Evolutionary conservation across 2,797 vertebrate species (phyloP).

Genomic region (Toxotes lorentzi): DNA sequence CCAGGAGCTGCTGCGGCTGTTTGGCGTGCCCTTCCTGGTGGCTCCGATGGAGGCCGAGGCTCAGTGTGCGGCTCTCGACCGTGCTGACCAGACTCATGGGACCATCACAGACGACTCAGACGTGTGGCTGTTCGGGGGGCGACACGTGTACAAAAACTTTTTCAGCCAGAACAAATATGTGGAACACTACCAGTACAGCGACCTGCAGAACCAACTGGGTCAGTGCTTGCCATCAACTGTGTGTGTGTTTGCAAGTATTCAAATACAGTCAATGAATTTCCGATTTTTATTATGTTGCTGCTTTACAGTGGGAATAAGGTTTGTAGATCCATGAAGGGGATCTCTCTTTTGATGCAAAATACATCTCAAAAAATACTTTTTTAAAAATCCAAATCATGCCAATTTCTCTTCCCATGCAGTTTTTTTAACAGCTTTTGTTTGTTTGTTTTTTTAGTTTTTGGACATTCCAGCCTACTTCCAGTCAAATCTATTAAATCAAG

Average conservation of each 20-base stretch:
- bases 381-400: neutral
- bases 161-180: constrained; percentile 95
- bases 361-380: neutral
- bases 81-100: constrained; percentile 93
- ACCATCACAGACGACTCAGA: constrained; percentile 99
- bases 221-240: constrained; percentile 29
- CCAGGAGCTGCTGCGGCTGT: constrained; percentile 94
- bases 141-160: constrained; percentile 98
- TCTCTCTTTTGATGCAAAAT: neutral
- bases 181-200: constrained; percentile 92
- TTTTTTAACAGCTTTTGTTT: no score
- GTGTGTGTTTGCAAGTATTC: neutral
- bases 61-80: constrained; percentile 93
- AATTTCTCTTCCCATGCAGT: no score
- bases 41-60: constrained; percentile 98
- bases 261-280: neutral
- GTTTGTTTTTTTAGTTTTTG: neutral
- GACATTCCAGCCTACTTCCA: neutral
- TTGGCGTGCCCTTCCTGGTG: constrained; percentile 93
- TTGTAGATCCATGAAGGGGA: neutral
- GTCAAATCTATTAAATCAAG: neutral
- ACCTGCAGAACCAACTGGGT: constrained; percentile 95
- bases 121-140: constrained; percentile 96
- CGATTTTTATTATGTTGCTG: neutral
- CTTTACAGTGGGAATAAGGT: neutral